Base-by-base conservation (phyloP, 2,113 vertebrate species). In the Malurus cyaneus region DNA sequence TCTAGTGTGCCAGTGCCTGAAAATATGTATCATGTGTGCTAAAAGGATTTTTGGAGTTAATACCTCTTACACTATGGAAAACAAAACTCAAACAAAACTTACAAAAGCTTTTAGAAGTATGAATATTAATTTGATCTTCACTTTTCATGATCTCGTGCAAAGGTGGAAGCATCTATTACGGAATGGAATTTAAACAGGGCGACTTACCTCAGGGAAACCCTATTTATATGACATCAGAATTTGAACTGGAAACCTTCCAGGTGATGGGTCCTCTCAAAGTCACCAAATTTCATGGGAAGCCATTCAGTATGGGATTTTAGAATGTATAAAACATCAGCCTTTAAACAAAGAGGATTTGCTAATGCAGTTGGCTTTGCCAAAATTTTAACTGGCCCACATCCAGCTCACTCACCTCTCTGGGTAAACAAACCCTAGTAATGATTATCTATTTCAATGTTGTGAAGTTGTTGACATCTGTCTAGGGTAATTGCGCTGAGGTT, bases 1-100 rank as follows among this genome's bases (percentile, higher is more conserved):
- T 23, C 12, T 53, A 25, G 14, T 26, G 14, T 62, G 26, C 8
- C 32, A 21, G 13, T 69, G 29, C 32, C 54, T 69, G 17, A 46
- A 77, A 67, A 72, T 36, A 36, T 1, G 0, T 56, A 59, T 53
- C 23, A 14, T 2, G 1, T 2, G 1, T 1, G 3, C 28, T 69
- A 28, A 64, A 83, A 87, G 18, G 18, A 62, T 24, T 86, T 93
- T 49, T 81, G 36, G 49, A 54, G 5, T 9, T 31, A 39, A 8
- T 49, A 24, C n/a, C 12, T 53, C 34, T 76, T n/a, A 54, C 36
- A 65, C 78, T 41, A 47, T 54, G 20, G 46, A 65, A 88, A 77
- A 3, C 16, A 56, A 71, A 39, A 42, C 18, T 88, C 50, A 36
- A 49, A 50, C 54, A 60, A 14, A 19, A 65, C 14, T 66, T 82